Conservation (phyloP, 2,113 vertebrate species). For the Sisor rabdophorus region DNA sequence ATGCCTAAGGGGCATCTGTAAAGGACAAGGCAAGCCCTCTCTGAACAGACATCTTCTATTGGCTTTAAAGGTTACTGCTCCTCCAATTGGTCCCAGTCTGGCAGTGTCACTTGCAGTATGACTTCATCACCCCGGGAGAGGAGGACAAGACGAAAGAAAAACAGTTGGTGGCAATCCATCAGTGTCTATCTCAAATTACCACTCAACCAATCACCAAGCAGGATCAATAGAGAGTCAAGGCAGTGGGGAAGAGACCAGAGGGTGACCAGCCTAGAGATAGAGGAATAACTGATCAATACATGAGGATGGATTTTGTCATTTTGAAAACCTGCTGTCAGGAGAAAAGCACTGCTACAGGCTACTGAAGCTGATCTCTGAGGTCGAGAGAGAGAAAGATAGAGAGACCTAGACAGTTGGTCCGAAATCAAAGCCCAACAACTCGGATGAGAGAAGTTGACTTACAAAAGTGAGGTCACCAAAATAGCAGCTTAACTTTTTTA, state of each 20-base stretch:
- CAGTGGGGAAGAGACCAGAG: constrained; percentile 61
- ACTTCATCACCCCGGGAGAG: constrained; percentile 72
- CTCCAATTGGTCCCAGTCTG: constrained; percentile 64
- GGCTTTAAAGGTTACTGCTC: constrained; percentile 68
- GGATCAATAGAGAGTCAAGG: constrained; percentile 80
- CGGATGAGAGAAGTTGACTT: not conserved
- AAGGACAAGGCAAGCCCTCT: constrained; percentile 45
- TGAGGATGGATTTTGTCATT: constrained; percentile 70
- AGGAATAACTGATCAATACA: constrained; percentile 74
- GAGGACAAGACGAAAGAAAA: constrained; percentile 67
- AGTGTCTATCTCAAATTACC: constrained; percentile 78
- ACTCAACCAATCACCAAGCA: constrained; percentile 75
- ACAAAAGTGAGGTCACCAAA: constrained; percentile 17
- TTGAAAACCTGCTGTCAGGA: constrained; percentile 63
- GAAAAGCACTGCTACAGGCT: constrained; percentile 56
- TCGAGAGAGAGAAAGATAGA: constrained; percentile 54
- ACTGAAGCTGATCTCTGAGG: constrained; percentile 51
- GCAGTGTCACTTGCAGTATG: constrained; percentile 64
- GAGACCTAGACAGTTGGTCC: constrained; percentile 50
- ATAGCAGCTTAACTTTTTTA: constrained; percentile 24
- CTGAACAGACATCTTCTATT: constrained; percentile 54
- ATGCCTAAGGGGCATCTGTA: constrained; percentile 50
- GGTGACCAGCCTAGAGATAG: constrained; percentile 64
- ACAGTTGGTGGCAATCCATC: constrained; percentile 77
- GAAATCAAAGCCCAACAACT: not conserved